A percentile compares a stretch with the other conserved stretches of the same genome.
Conservation (phyloP, 2,797 vertebrate genomes). For the Sebastes umbrosus region DNA sequence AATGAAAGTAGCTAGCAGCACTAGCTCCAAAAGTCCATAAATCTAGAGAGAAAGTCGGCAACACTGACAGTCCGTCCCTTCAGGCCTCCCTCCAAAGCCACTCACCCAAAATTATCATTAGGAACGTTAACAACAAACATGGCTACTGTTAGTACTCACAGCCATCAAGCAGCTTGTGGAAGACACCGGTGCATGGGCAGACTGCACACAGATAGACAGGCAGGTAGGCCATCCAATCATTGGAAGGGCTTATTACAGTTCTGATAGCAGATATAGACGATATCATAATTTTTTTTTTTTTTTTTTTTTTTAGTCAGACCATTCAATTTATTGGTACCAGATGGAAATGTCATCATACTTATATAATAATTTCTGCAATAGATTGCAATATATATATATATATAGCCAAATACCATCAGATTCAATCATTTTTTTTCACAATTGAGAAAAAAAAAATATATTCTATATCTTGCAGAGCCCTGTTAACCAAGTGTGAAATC, state of each 20-base stretch:
- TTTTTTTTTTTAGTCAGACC: too few relatives aligned
- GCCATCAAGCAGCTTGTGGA: too few relatives aligned
- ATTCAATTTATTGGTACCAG: too few relatives aligned
- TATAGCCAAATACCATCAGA: neutral
- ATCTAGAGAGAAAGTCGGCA: neutral
- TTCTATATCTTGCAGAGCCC: neutral
- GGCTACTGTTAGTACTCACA: too few relatives aligned
- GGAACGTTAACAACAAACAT: too few relatives aligned
- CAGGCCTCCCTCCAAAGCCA: neutral
- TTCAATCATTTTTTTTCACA: neutral
- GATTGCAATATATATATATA: neutral
- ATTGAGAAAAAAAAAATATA: neutral
- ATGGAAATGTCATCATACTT: neutral
- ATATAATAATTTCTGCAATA: neutral
- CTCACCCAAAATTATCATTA: neutral
- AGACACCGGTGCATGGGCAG: too few relatives aligned
- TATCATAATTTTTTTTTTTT: too few relatives aligned
- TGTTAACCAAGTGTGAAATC: constrained; percentile 38
- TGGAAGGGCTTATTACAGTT: too few relatives aligned
- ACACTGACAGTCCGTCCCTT: neutral
- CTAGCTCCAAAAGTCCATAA: neutral
- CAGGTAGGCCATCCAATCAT: too few relatives aligned
- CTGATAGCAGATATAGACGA: too few relatives aligned
- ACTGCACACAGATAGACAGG: too few relatives aligned
- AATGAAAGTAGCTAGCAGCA: too few relatives aligned